phyloP scores from a whole-genome alignment of 1,140 invertebrate genomes.

The Drosophila murphyi region DNA sequence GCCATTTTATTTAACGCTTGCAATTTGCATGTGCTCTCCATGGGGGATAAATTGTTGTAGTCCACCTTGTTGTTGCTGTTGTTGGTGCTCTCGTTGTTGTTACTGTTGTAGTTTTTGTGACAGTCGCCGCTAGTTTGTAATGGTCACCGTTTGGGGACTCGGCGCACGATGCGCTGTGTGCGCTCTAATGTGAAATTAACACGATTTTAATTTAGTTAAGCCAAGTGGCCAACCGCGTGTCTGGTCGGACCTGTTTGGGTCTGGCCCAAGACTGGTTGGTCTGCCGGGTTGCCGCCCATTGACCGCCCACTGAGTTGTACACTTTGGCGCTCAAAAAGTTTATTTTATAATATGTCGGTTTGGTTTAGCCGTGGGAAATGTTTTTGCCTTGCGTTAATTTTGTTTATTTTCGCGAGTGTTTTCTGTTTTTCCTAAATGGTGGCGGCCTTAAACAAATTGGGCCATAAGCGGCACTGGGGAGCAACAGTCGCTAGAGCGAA shows the following conservation, averaged over 20 bases:
- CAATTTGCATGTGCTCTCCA: conserved; percentile 68
- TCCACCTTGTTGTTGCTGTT: not conserved
- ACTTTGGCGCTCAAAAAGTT: conserved; percentile 40
- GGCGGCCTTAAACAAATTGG: conserved; percentile 43
- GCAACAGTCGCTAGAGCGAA: not conserved
- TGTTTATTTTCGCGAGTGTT: conserved; percentile 63
- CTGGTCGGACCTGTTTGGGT: conserved; percentile 1
- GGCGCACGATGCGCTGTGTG: conserved; percentile 52
- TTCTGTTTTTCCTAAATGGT: conserved; percentile 44
- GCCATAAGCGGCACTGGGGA: conserved; percentile 11
- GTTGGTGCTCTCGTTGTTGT: not conserved
- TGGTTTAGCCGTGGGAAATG: conserved; percentile 54
- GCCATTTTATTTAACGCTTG: conserved; percentile 58
- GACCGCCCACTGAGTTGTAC: conserved; percentile 21
- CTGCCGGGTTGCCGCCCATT: not conserved
- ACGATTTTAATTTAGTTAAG: conserved; percentile 83
- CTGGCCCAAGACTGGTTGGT: not conserved
- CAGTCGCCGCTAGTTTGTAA: conserved; percentile 52
- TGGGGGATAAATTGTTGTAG: conserved; percentile 25
- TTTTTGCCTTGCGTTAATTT: conserved; percentile 69
- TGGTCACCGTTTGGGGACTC: conserved; percentile 54
- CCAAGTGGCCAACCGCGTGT: conserved; percentile 71
- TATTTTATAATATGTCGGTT: conserved; percentile 72
- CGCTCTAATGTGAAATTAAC: conserved; percentile 83
- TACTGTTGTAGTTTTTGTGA: conserved; percentile 51